These are phyloP conservation scores for Xanthorhoe spadicearia DNA, from an alignment of 2,888 invertebrate genomes.

Conservation along the genomic window DNA sequence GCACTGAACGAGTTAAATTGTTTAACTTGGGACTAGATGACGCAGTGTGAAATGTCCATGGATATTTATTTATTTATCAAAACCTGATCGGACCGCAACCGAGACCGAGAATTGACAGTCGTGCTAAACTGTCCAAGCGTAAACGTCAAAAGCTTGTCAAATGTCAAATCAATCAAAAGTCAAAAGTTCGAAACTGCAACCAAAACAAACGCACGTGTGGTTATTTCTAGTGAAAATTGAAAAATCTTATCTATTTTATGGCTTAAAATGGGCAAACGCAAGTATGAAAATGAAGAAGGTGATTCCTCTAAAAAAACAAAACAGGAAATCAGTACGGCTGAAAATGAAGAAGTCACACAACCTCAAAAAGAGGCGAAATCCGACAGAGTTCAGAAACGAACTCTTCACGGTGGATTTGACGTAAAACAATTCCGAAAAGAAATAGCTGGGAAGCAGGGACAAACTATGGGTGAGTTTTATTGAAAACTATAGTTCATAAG, in stretches of 20 bases:
- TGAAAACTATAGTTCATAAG: not conserved
- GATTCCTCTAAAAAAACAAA: conserved; percentile 58
- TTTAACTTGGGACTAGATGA: no score
- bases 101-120: no score
- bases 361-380: conserved; percentile 55
- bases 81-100: no score
- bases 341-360: conserved; percentile 51
- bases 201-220: conserved; percentile 60
- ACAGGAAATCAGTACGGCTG: conserved; percentile 47
- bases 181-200: conserved; percentile 8
- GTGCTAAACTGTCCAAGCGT: no score
- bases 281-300: conserved; percentile 59
- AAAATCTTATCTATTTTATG: conserved; percentile 22
- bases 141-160: no score
- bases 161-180: no score
- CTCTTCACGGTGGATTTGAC: conserved; percentile 73
- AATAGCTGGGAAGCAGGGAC: conserved; percentile 78
- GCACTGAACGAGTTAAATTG: no score
- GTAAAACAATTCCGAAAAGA: conserved; percentile 86
- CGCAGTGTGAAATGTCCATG: no score
- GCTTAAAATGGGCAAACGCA: conserved; percentile 70
- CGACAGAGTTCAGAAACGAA: conserved; percentile 35
- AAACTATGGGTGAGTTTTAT: conserved; percentile 80
- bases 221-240: conserved; percentile 13
- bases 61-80: no score